These are phyloP conservation scores for Brachyptera putata DNA, from an alignment of 2,888 invertebrate genomes.

Conservation along the genomic window DNA sequence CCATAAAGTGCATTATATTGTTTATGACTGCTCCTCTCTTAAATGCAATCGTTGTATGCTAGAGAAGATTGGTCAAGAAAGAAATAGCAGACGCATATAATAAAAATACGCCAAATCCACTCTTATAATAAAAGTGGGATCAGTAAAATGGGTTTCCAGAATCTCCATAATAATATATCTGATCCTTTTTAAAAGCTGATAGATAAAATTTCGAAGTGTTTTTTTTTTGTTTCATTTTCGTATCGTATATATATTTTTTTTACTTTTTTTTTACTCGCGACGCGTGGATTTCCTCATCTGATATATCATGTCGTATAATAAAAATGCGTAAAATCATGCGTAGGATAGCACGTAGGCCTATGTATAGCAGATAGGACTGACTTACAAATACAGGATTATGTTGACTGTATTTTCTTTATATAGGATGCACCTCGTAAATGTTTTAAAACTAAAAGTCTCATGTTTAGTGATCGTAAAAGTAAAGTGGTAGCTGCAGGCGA, in stretches of 20 bases:
- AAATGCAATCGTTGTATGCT: neutral
- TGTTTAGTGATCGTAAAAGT: conserved; percentile 9
- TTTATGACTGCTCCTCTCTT: neutral
- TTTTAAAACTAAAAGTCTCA: neutral
- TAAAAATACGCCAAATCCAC: neutral
- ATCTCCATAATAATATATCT: conserved; percentile 11
- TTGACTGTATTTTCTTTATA: too few species aligned
- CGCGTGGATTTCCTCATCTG: neutral
- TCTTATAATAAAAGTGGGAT: neutral
- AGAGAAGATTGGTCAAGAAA: neutral
- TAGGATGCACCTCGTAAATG: conserved; percentile 2
- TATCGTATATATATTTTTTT: neutral
- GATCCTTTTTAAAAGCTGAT: conserved; percentile 8
- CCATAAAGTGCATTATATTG: neutral
- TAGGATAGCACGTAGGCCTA: too few species aligned
- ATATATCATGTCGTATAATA: neutral
- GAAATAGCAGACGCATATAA: neutral
- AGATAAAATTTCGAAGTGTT: conserved; percentile 11
- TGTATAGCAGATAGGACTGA: neutral
- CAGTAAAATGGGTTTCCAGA: neutral
- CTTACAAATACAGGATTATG: neutral
- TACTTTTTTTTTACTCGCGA: neutral
- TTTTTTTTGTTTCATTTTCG: too few species aligned
- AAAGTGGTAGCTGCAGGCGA: too few species aligned
- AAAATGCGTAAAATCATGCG: neutral